Evolutionary conservation across 2,888 invertebrate genomes (phyloP).

Genomic region (Cotesia congregata): DNA sequence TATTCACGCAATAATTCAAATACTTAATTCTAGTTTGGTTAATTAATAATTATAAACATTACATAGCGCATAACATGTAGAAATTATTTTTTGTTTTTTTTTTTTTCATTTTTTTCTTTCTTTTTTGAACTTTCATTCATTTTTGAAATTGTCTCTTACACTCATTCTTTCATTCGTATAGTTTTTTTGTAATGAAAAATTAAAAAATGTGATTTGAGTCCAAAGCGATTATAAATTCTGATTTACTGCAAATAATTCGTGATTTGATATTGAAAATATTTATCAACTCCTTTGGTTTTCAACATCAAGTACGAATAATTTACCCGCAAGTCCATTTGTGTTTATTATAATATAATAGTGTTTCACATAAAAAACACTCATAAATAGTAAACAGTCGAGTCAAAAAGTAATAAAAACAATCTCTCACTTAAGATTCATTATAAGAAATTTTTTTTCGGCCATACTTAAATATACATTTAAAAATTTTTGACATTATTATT

Average conservation of each 20-base stretch:
- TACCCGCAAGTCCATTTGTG: slow-evolving; percentile 10
- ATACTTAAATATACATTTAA: neutral
- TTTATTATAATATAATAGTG: slow-evolving; percentile 55
- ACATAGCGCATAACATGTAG: slow-evolving; percentile 63
- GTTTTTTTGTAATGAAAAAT: slow-evolving; percentile 53
- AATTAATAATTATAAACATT: slow-evolving; percentile 33
- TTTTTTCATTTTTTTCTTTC: slow-evolving; percentile 24
- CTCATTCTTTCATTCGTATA: slow-evolving; percentile 29
- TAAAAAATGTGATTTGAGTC: slow-evolving; percentile 54
- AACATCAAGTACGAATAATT: slow-evolving; percentile 24
- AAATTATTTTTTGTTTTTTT: slow-evolving; percentile 54
- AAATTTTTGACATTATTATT: neutral
- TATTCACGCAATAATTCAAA: slow-evolving; percentile 38
- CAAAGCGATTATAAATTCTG: slow-evolving; percentile 27
- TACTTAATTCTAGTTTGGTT: slow-evolving; percentile 29
- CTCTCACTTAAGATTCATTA: slow-evolving; percentile 39
- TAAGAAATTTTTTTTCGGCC: slow-evolving; percentile 14
- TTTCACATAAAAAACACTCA: slow-evolving; percentile 62
- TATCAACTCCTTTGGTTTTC: neutral
- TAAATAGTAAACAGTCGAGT: slow-evolving; percentile 64
- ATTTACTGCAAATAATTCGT: slow-evolving; percentile 14
- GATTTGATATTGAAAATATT: slow-evolving; percentile 10
- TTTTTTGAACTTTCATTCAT: slow-evolving; percentile 21
- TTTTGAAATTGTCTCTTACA: slow-evolving; percentile 7
- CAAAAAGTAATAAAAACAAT: slow-evolving; percentile 63